Evolutionary conservation across 1,140 invertebrate genomes (phyloP).

Genomic region (Helicoverpa armigera): DNA sequence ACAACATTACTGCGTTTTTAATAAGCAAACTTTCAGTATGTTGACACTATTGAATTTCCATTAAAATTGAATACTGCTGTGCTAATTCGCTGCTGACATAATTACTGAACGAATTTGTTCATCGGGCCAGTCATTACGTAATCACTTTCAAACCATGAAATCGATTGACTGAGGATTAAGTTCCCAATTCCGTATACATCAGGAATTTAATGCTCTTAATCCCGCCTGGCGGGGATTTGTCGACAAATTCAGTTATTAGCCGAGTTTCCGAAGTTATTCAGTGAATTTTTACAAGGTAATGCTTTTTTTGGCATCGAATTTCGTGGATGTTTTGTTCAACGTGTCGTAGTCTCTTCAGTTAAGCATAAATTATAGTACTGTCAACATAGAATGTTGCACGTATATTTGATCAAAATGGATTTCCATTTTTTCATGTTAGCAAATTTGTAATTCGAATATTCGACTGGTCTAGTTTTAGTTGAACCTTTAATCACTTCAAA

Average conservation of each 20-base stretch:
- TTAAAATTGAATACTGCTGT: background rate
- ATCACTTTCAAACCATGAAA: conserved; percentile 49
- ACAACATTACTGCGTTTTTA: background rate
- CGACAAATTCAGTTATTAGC: conserved; percentile 47
- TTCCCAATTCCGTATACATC: conserved; percentile 29
- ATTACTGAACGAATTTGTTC: conserved; percentile 20
- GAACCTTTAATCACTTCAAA: no score
- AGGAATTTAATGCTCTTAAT: conserved; percentile 49
- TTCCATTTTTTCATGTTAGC: no score
- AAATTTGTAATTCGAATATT: no score
- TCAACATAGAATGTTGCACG: no score
- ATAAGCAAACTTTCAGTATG: background rate
- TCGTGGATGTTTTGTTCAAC: background rate
- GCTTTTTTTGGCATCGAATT: background rate
- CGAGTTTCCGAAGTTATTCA: conserved; percentile 45
- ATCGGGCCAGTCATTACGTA: conserved; percentile 37
- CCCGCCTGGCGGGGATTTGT: conserved; percentile 40
- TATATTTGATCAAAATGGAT: no score
- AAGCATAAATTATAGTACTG: no score
- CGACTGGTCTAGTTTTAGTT: no score
- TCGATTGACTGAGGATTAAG: conserved; percentile 48
- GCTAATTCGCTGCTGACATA: conserved; percentile 17
- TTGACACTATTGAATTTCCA: conserved; percentile 3
- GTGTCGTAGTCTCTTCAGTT: background rate
- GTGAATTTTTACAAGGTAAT: background rate